phyloP scores from a whole-genome alignment of 2,888 invertebrate genomes.

The Ectemnius continuus region DNA sequence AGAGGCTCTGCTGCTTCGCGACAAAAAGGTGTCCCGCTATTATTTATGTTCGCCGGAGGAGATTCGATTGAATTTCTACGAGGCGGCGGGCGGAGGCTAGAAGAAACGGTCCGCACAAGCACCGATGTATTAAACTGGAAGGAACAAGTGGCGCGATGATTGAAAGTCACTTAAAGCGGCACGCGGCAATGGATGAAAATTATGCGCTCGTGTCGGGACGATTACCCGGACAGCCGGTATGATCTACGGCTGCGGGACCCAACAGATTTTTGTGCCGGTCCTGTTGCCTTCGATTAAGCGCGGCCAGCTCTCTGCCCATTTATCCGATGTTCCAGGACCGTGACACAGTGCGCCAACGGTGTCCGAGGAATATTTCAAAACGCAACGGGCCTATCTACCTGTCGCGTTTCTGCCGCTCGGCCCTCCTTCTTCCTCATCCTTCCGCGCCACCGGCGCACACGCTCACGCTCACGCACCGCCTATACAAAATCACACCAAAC shows the following conservation, averaged over 20 bases:
- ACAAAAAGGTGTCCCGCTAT: conserved; percentile 1
- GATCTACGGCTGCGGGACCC: conserved; percentile 24
- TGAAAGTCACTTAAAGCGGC: background rate
- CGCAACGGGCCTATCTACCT: conserved; percentile 35
- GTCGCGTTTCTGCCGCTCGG: conserved; percentile 26
- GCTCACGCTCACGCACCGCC: conserved; percentile 21
- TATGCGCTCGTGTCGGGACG: conserved; percentile 31
- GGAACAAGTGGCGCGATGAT: background rate
- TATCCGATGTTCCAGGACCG: conserved; percentile 41
- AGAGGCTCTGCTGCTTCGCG: too few relatives aligned
- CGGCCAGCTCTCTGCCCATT: conserved; percentile 45
- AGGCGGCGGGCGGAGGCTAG: too few relatives aligned
- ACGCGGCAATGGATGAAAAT: conserved; percentile 20
- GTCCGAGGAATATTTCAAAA: conserved; percentile 52
- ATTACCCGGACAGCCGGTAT: conserved; percentile 33
- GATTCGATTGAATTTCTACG: background rate
- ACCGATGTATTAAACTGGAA: background rate
- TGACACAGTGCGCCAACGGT: conserved; percentile 29
- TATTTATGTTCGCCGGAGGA: background rate
- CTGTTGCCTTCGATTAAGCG: conserved; percentile 44
- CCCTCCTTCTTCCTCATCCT: conserved; percentile 19
- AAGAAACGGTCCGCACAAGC: background rate
- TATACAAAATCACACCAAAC: conserved; percentile 49
- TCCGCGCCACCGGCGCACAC: conserved; percentile 18
- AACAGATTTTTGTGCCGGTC: conserved; percentile 28